A percentile compares a stretch with the other conserved stretches of the same genome.
Conservation (phyloP, 1,140 invertebrate genomes). For the Zaprionus inermis region DNA sequence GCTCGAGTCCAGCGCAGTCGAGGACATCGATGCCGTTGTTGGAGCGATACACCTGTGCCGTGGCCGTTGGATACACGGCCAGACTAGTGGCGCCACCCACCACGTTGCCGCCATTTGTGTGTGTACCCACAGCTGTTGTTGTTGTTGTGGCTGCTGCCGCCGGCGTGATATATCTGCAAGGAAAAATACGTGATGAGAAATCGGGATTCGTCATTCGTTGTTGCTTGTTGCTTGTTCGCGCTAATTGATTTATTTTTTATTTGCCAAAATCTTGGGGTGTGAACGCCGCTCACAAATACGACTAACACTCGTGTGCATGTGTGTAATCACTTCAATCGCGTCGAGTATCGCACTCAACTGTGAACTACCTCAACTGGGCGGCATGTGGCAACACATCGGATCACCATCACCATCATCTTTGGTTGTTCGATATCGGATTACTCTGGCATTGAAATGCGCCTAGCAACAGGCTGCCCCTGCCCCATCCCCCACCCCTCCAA, state of each 20-base stretch:
- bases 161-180: slow-evolving; percentile 78
- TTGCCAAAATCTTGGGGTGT: slow-evolving; percentile 58
- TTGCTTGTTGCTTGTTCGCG: slow-evolving; percentile 22
- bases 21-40: slow-evolving; percentile 70
- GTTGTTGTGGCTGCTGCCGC: slow-evolving; percentile 64
- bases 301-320: not conserved
- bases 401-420: not conserved
- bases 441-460: slow-evolving; percentile 15
- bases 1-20: slow-evolving; percentile 70
- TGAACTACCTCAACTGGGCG: slow-evolving; percentile 51
- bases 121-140: slow-evolving; percentile 35
- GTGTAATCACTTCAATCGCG: not conserved
- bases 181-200: slow-evolving; percentile 33
- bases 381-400: slow-evolving; percentile 32
- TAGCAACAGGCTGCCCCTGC: slow-evolving; percentile 66
- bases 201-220: slow-evolving; percentile 53
- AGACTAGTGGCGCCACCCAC: slow-evolving; percentile 64
- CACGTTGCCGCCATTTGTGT: slow-evolving; percentile 37
- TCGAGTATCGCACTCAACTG: slow-evolving; percentile 66
- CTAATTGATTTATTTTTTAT: slow-evolving; percentile 81
- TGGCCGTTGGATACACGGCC: slow-evolving; percentile 72
- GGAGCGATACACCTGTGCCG: slow-evolving; percentile 74
- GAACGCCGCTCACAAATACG: slow-evolving; percentile 54
- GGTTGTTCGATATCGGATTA: not conserved
- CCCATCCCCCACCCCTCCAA: no score